Evolutionary conservation across 2,888 invertebrate species (phyloP), one percentile per base, ranked within the genome.

Genomic region (Flexamia atlantica): DNA sequence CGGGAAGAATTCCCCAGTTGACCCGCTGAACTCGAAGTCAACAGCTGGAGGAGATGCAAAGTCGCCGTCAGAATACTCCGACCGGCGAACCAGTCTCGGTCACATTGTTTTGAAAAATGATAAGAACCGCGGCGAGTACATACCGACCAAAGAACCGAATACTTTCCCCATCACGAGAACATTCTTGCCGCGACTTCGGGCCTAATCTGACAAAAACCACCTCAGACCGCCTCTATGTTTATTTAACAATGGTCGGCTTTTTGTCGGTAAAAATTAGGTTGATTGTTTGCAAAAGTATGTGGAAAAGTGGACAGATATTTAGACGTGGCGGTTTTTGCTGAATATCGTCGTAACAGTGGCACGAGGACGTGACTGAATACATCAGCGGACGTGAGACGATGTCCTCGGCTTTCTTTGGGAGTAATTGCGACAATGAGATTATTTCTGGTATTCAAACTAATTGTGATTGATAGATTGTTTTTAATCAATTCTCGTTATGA

Each of bases 221-320:
- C n/a, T 46, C 28, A 28, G 79, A 30, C 79, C 53, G 79, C 79
- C 79, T 36, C 79, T 57, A 79, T 32, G 79, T 32, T 79, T 57
- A 79, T 79, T 53, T 50, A 79, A 79, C 79, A 79, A 79, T 79
- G 79, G 79, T 1, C 32, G 30, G n/a, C 50, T 79, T 79, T 79
- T 79, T 79, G 53, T 57, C 79, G 23, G 14, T 79, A 79, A 79
- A 79, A 79, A 79, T 79, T 79, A 57, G 79, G 79, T 79, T 79
- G 79, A 79, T 79, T 79, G 79, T 79, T 79, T 57, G 57, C 57
- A 50, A 50, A 79, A 79, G 25, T 79, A 79, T 79, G 79, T 79
- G 79, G 79, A 79, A 50, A 79, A n/a, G 79, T 57, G 36, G 79
- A 57, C 79, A 79, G 57, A 79, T 79, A 79, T 79, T 57, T 57